Evolutionary conservation across 2,113 vertebrate genomes (phyloP).

Genomic region (Sinocyclocheilus grahami): DNA sequence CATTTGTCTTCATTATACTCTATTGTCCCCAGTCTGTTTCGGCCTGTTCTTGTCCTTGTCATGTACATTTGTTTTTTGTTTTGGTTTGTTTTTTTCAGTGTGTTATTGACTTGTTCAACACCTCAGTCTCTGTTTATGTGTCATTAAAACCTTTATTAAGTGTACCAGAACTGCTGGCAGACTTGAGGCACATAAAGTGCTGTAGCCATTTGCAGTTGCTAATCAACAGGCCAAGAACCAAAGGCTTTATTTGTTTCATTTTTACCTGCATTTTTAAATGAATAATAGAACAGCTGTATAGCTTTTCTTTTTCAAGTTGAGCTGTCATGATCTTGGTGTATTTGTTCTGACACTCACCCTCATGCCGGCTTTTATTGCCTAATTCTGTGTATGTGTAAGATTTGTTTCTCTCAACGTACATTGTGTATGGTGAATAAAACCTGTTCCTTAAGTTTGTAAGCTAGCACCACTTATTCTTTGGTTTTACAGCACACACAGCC

Average conservation of each 20-base stretch:
- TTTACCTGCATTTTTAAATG: neutral
- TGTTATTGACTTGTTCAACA: neutral
- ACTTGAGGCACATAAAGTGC: neutral
- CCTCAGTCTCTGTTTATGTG: neutral
- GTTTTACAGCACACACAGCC: neutral
- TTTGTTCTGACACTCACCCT: neutral
- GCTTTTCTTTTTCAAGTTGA: neutral
- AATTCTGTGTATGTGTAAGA: neutral
- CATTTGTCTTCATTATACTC: conserved; percentile 43
- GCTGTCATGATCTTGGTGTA: neutral
- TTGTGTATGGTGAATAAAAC: conserved; percentile 10
- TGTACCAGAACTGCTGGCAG: neutral
- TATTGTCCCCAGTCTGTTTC: conserved; percentile 2
- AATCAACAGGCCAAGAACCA: neutral
- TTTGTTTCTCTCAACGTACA: conserved; percentile 1
- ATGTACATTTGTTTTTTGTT: neutral
- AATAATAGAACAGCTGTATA: neutral
- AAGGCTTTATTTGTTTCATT: neutral
- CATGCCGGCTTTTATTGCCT: neutral
- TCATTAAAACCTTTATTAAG: neutral
- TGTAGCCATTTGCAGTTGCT: neutral
- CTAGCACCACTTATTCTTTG: neutral
- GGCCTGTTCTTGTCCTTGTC: conserved; percentile 12
- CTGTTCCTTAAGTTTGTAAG: neutral
- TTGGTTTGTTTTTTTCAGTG: neutral